Percentiles rank a stretch among this genome's conserved stretches.
Conservation (phyloP, 2,113 vertebrate genomes). For the Rhinopomastus cyanomelas region DNA sequence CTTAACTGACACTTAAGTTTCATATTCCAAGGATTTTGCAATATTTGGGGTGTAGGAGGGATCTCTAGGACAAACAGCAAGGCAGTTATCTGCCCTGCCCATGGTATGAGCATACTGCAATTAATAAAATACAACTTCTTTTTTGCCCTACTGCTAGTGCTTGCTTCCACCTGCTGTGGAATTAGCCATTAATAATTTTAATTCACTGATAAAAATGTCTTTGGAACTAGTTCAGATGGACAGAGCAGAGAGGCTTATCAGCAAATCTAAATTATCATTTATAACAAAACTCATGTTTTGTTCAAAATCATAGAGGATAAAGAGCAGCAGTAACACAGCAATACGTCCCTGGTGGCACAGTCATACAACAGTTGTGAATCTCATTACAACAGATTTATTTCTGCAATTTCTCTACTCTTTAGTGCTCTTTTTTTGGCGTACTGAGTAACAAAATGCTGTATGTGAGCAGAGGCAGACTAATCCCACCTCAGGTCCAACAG, state of each 20-base stretch:
- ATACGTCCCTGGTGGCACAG: neutral
- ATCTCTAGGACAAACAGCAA: neutral
- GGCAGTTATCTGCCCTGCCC: neutral
- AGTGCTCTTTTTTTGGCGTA: neutral
- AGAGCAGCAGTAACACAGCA: neutral
- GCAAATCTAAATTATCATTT: neutral
- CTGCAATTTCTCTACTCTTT: neutral
- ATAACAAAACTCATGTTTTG: neutral
- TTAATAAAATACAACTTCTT: neutral
- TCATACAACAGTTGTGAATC: neutral
- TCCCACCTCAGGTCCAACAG: neutral
- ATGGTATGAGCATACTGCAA: neutral
- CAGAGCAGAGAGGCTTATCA: neutral
- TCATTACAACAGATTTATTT: neutral
- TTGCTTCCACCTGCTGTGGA: neutral
- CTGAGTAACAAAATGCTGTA: neutral
- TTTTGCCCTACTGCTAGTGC: neutral
- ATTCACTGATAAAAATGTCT: neutral
- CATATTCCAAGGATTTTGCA: neutral
- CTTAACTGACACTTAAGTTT: neutral
- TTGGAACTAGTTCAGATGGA: neutral
- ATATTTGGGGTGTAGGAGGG: accelerated
- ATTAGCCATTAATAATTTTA: neutral
- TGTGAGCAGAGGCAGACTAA: neutral
- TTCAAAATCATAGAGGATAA: neutral